phyloP scores from a whole-genome alignment of 2,113 vertebrate genomes.

The Arothron firmamentum region DNA sequence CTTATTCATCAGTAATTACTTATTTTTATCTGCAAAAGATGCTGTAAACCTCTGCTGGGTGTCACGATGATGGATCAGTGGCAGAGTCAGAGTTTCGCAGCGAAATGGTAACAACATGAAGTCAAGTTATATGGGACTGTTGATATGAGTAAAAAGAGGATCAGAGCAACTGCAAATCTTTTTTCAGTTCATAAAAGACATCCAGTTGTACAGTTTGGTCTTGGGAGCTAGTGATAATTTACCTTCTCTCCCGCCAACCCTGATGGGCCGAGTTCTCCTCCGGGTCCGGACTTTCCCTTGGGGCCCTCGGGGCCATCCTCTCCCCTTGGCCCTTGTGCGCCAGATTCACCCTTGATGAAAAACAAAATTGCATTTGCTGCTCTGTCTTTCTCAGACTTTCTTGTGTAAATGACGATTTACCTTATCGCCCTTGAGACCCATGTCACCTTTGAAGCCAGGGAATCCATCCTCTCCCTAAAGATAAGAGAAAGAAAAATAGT shows the following conservation, averaged over 20 bases:
- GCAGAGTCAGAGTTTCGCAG: constrained; percentile 11
- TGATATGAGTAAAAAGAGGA: constrained; percentile 6
- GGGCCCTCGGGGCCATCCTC: constrained; percentile 97
- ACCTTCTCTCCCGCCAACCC: constrained; percentile 96
- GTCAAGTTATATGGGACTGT: constrained; percentile 25
- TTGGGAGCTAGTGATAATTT: neutral
- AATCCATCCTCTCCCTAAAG: constrained; percentile 96
- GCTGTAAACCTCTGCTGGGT: neutral
- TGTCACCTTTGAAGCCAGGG: constrained; percentile 98
- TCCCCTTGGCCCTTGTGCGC: constrained; percentile 83
- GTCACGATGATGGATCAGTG: constrained; percentile 7
- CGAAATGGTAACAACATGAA: constrained; percentile 3
- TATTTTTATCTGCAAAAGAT: neutral
- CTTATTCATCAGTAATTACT: neutral
- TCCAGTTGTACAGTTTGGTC: neutral
- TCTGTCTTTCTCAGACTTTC: neutral
- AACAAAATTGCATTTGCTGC: neutral
- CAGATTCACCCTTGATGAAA: constrained; percentile 82
- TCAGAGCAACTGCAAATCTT: neutral
- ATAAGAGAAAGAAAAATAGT: constrained; percentile 11
- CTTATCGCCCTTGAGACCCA: constrained; percentile 96
- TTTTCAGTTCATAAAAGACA: neutral
- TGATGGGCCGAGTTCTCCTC: constrained; percentile 83
- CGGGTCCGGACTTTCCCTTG: constrained; percentile 89
- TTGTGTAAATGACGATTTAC: constrained; percentile 67